Evolutionary conservation across 2,797 vertebrate species (phyloP).

Genomic region (Schizopygopsis malacanthus): DNA sequence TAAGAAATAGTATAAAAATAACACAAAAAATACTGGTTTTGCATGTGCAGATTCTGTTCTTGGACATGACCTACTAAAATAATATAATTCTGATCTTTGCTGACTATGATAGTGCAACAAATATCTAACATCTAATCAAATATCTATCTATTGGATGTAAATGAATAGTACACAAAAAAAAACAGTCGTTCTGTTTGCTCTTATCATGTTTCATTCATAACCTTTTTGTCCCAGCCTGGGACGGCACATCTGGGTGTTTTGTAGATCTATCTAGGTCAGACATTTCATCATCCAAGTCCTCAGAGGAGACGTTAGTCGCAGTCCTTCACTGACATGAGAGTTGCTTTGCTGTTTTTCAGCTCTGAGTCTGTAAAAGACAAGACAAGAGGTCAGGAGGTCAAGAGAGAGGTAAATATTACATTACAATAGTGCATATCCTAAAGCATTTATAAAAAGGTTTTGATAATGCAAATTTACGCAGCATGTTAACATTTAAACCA

Average conservation of each 20-base stretch:
- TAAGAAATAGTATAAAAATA: neutral
- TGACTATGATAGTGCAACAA: neutral
- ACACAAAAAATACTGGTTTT: neutral
- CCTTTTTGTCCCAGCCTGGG: slow-evolving; percentile 21
- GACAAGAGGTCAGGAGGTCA: neutral
- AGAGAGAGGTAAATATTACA: neutral
- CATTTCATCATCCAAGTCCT: slow-evolving; percentile 36
- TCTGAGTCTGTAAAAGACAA: neutral
- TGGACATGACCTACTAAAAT: neutral
- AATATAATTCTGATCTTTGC: neutral
- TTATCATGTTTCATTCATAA: slow-evolving; percentile 34
- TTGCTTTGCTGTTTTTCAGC: slow-evolving; percentile 5
- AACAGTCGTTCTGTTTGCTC: slow-evolving; percentile 29
- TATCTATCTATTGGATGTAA: neutral
- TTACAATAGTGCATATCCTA: neutral
- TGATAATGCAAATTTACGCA: neutral
- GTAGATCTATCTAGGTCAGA: slow-evolving; percentile 47
- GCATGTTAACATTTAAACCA: neutral
- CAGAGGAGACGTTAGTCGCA: neutral
- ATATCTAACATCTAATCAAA: neutral
- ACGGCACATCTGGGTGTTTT: slow-evolving; percentile 31
- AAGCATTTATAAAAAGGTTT: neutral
- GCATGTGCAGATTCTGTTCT: neutral
- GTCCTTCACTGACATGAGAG: neutral
- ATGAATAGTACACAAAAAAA: neutral